Evolutionary conservation across 1,140 invertebrate genomes (phyloP).

Genomic region (Vollenhovia emeryi): DNA sequence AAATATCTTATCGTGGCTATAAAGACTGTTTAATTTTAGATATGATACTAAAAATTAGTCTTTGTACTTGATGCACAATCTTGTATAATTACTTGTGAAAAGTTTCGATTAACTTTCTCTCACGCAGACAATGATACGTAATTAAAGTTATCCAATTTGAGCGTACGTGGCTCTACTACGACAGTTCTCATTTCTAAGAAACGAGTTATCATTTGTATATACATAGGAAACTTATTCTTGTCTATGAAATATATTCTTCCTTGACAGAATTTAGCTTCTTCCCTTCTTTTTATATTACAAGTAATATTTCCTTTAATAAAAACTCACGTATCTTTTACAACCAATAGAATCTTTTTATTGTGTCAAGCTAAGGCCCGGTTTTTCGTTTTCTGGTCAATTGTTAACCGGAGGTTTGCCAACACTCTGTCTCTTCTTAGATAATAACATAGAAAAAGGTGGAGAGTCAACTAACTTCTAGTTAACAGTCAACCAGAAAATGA

Average conservation of each 20-base stretch:
- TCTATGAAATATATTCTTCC: not conserved
- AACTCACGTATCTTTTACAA: not conserved
- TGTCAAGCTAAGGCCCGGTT: not conserved
- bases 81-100: conserved; percentile 36
- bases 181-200: conserved; percentile 30
- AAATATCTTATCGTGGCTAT: not conserved
- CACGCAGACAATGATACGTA: conserved; percentile 40
- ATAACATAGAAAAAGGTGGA: too few species aligned
- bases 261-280: not conserved
- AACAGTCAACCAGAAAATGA: too few species aligned
- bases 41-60: conserved; percentile 16
- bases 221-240: conserved; percentile 33
- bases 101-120: conserved; percentile 51
- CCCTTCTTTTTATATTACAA: not conserved
- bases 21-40: not conserved
- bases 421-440: too few species aligned
- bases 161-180: conserved; percentile 7
- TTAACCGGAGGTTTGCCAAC: too few species aligned
- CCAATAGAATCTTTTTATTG: not conserved
- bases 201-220: conserved; percentile 30
- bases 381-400: too few species aligned
- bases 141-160: conserved; percentile 56
- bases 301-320: not conserved
- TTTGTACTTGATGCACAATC: conserved; percentile 25
- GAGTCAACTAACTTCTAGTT: too few species aligned